Evolutionary conservation across 2,888 invertebrate species (phyloP).

Genomic region (Drosophila mimica): DNA sequence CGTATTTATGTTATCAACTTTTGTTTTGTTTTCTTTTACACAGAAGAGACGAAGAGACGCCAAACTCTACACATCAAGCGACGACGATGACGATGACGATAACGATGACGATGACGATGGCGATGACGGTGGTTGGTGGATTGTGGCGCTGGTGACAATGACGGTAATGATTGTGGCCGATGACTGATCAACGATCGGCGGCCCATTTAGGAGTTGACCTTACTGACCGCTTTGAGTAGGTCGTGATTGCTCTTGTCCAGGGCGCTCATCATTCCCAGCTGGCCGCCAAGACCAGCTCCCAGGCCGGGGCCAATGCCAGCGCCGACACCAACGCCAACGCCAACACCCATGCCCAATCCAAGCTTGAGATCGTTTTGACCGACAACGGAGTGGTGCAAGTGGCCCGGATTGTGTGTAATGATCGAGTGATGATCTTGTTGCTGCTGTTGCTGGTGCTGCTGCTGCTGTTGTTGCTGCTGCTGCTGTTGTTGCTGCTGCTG

Average conservation of each 20-base stretch:
- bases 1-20: constrained; percentile 83
- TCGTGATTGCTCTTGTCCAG: constrained; percentile 85
- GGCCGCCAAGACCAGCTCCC: constrained; percentile 83
- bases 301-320: constrained; percentile 81
- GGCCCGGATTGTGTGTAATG: constrained; percentile 85
- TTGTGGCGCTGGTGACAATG: constrained; percentile 18
- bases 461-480: constrained; percentile 79
- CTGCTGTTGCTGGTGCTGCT: constrained; percentile 82
- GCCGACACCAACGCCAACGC: constrained; percentile 76
- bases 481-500: constrained; percentile 83
- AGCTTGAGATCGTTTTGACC: constrained; percentile 85
- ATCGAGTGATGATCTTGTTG: constrained; percentile 84
- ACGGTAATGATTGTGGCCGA: constrained; percentile 23
- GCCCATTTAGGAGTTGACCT: constrained; percentile 85
- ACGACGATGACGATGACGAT: constrained; percentile 34
- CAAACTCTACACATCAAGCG: constrained; percentile 58
- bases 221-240: constrained; percentile 85
- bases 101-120: constrained; percentile 2
- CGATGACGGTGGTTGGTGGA: background rate
- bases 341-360: constrained; percentile 85
- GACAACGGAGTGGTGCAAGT: constrained; percentile 85
- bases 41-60: constrained; percentile 65
- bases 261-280: constrained; percentile 85
- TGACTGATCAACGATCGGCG: background rate
- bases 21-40: constrained; percentile 52